Percentiles rank a stretch among this genome's conserved stretches.
phyloP scores from a whole-genome alignment of 2,888 invertebrate genomes.

The Fissipunctia ypsillon region DNA sequence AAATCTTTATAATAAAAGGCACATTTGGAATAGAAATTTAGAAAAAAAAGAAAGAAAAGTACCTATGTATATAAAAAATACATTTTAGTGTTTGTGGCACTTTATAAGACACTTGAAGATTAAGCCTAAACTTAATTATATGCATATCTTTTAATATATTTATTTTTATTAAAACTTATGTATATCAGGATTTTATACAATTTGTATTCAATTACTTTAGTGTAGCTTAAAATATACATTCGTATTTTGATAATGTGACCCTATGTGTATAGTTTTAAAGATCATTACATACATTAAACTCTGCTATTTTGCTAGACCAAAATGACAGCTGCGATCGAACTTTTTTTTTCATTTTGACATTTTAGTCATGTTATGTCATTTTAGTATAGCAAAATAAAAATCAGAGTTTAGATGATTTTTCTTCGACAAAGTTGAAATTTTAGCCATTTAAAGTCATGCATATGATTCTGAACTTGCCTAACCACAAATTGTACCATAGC shows the following conservation, averaged over 20 bases:
- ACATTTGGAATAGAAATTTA: slow-evolving; percentile 63
- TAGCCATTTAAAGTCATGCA: slow-evolving; percentile 41
- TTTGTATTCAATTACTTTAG: slow-evolving; percentile 48
- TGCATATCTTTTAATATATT: slow-evolving; percentile 37
- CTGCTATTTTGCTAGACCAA: no score
- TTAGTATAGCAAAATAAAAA: no score
- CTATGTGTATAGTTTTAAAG: slow-evolving; percentile 39
- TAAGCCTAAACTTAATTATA: slow-evolving; percentile 54
- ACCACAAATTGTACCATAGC: slow-evolving; percentile 63
- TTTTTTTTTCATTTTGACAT: no score
- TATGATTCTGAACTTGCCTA: slow-evolving; percentile 62
- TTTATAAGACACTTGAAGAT: slow-evolving; percentile 65
- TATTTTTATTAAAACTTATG: slow-evolving; percentile 50
- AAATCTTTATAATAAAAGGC: slow-evolving; percentile 58
- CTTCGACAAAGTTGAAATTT: slow-evolving; percentile 26
- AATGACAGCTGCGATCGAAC: no score
- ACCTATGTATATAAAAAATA: slow-evolving; percentile 35
- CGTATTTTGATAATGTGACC: slow-evolving; percentile 48
- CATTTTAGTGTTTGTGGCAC: slow-evolving; percentile 67
- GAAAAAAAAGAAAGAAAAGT: slow-evolving; percentile 37
- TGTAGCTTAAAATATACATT: slow-evolving; percentile 53
- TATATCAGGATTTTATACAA: slow-evolving; percentile 61
- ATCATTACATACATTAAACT: slow-evolving; percentile 45
- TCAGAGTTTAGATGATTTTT: no score
- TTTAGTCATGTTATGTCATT: no score